Evolutionary conservation across 2,113 vertebrate genomes (phyloP), one percentile per base, ranked within the genome.

Genomic region (Zosterops lateralis): DNA sequence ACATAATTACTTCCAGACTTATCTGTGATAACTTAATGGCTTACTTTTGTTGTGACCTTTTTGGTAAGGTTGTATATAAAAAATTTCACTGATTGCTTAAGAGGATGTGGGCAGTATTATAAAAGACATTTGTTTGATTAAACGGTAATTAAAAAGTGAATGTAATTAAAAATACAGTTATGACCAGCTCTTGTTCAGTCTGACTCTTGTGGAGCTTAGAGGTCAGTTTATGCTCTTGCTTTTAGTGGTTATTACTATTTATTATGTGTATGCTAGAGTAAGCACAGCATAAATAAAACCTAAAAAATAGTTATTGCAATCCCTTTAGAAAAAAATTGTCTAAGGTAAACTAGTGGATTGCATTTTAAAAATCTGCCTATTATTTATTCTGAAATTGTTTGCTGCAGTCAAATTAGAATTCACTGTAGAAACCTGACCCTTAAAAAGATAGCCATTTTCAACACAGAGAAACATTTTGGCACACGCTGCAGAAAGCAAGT

Each of bases 1-100:
- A 91, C 84, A 75, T 94, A 96, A 96, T 96, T 94, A 96, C 94
- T 97, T 96, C 95, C 95, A 96, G 85, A 92, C 91, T 97, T 96
- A 95, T 95, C 94, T 96, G 81, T 93, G 96, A 93, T 96, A 96
- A 96, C 91, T 95, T 95, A 94, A 95, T 94, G 96, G 91, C 78
- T 96, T 92, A 91, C 91, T 93, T 97, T 95, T 93, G 77, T 82
- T 85, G 61, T 91, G 92, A 96, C 95, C 93, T 91, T 77, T 94
- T 90, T 93, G 54, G 62, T 91, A 95, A 95, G 79, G 76, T 86
- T 92, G 66, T 89, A 65, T 75, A 91, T 79, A 77, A 57, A 95
- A 90, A 92, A 70, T 0, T 1, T 42, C 28, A 60, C 67, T 85
- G 90, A 91, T 95, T 93, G 89, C 86, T 74, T 90, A 93, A 92